Evolutionary conservation across 1,140 invertebrate species (phyloP).

Genomic region (Branchinecta lindahli): DNA sequence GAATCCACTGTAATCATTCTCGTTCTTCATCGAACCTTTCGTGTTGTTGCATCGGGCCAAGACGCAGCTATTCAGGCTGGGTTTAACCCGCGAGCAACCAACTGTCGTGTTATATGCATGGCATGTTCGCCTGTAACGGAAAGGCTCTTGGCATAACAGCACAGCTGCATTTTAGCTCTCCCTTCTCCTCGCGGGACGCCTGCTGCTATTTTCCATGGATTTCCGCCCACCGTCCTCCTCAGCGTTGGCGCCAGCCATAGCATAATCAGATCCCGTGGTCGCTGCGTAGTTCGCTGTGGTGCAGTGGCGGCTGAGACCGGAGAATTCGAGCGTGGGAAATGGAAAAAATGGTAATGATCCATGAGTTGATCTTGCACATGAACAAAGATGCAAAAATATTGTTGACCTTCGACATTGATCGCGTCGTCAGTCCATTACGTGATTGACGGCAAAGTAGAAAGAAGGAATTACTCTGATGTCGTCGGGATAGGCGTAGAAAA

Average conservation of each 20-base stretch:
- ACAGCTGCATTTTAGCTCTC: conserved; percentile 7
- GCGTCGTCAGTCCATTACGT: too few relatives aligned
- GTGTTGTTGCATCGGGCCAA: background rate
- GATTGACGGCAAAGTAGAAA: too few relatives aligned
- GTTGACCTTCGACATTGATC: conserved; percentile 3
- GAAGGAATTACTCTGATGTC: too few relatives aligned
- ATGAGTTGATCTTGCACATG: background rate
- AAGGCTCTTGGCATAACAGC: background rate
- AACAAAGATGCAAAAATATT: background rate
- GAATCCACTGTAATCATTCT: too few relatives aligned
- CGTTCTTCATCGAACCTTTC: background rate
- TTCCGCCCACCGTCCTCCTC: conserved; percentile 6
- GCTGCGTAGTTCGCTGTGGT: background rate
- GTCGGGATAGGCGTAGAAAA: too few relatives aligned
- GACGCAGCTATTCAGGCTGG: conserved; percentile 7
- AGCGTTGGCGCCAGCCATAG: background rate
- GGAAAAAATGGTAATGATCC: too few relatives aligned
- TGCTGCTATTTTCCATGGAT: conserved; percentile 10
- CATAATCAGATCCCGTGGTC: conserved; percentile 6
- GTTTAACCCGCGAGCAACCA: conserved; percentile 7
- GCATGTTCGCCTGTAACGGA: conserved; percentile 6
- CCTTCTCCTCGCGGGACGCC: conserved; percentile 7
- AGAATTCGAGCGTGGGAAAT: too few relatives aligned
- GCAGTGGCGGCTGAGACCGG: background rate
- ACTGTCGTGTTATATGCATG: conserved; percentile 3